A percentile compares a stretch with the other conserved stretches of the same genome.
phyloP scores from a whole-genome alignment of 2,888 invertebrate species.

The Zygogramma bicolorata region DNA sequence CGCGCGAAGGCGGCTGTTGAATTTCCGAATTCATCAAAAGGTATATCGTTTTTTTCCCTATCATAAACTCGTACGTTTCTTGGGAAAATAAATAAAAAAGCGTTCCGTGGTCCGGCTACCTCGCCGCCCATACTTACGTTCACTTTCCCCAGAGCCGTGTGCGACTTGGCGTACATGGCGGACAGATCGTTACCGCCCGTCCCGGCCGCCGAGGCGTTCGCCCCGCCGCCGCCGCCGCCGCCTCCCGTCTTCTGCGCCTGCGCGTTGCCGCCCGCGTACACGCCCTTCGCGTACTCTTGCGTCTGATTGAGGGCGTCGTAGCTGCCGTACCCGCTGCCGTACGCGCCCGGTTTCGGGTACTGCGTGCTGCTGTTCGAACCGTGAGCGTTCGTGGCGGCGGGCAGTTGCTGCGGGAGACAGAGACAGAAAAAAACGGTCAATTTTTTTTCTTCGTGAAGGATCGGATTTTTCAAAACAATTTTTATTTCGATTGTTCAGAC shows the following conservation, averaged over 20 bases:
- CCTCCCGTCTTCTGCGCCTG: constrained; percentile 67
- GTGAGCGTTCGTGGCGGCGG: constrained; percentile 79
- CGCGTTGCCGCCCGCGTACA: constrained; percentile 67
- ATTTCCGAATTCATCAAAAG: too few species aligned
- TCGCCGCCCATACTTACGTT: constrained; percentile 81
- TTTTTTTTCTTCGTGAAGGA: too few species aligned
- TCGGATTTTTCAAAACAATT: too few species aligned
- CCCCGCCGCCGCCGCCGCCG: too few species aligned
- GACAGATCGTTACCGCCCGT: constrained; percentile 79
- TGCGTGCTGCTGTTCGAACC: constrained; percentile 78
- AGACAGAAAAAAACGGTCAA: constrained; percentile 20
- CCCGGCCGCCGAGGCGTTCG: constrained; percentile 61
- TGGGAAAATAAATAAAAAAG: too few species aligned
- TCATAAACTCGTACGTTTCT: too few species aligned
- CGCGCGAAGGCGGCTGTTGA: too few species aligned
- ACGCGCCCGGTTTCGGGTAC: constrained; percentile 75
- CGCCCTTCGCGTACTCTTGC: constrained; percentile 68
- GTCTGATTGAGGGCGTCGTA: constrained; percentile 71
- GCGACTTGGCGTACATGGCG: constrained; percentile 89
- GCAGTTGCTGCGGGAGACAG: constrained; percentile 77
- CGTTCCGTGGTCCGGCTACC: too few species aligned
- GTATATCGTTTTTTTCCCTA: too few species aligned
- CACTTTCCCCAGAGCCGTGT: constrained; percentile 90
- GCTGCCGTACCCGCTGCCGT: constrained; percentile 72
- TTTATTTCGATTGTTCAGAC: constrained; percentile 11